phyloP scores from a whole-genome alignment of 2,888 invertebrate genomes.

The Lepidonotus clava region DNA sequence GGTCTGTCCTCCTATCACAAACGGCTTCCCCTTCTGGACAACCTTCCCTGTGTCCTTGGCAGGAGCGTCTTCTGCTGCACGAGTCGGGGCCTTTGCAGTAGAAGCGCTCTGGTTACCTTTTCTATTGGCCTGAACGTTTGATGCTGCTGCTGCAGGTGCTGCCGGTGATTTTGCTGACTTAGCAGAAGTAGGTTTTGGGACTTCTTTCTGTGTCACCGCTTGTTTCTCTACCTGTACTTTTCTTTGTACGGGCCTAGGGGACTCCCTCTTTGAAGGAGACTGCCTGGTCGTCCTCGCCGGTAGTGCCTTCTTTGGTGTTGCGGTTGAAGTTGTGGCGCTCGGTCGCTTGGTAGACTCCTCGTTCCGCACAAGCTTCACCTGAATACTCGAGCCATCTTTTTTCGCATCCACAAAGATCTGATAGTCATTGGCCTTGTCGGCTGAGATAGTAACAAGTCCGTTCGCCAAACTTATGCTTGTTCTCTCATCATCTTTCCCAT shows the following conservation, averaged over 20 bases:
- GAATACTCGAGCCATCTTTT: constrained; percentile 50
- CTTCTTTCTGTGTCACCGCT: background rate
- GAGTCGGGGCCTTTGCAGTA: too few relatives aligned
- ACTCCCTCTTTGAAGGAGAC: background rate
- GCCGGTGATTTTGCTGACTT: too few relatives aligned
- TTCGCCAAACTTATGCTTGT: constrained; percentile 16
- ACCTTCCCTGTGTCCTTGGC: background rate
- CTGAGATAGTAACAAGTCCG: constrained; percentile 30
- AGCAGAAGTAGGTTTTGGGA: too few relatives aligned
- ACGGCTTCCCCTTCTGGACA: constrained; percentile 54
- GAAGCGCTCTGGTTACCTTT: too few relatives aligned
- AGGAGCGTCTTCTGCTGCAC: too few relatives aligned
- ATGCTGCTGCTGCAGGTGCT: too few relatives aligned
- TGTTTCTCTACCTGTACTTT: background rate
- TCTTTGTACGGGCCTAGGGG: background rate
- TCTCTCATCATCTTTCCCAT: background rate
- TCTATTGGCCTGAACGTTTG: too few relatives aligned
- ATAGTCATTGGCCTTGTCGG: constrained; percentile 31
- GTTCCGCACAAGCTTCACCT: constrained; percentile 13
- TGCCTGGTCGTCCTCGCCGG: background rate
- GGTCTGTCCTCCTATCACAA: constrained; percentile 54
- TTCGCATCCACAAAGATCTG: constrained; percentile 54
- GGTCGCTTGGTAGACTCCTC: background rate
- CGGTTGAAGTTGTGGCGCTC: background rate
- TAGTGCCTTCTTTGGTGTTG: background rate